Evolutionary conservation across 1,140 invertebrate genomes (phyloP).

Genomic region (Ips nitidus): DNA sequence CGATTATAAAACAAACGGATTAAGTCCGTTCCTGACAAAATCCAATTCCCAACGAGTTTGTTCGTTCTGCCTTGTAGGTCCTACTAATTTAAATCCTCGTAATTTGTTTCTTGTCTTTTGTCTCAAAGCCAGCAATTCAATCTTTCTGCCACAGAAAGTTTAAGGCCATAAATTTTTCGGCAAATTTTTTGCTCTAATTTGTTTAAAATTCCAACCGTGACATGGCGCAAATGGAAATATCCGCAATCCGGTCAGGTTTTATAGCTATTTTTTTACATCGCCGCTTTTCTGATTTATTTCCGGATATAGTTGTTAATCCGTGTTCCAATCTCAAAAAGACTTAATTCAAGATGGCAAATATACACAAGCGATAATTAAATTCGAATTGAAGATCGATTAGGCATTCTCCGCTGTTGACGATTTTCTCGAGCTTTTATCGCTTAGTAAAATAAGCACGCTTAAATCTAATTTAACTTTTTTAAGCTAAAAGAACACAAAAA

Average conservation of each 20-base stretch:
- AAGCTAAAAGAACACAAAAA: neutral
- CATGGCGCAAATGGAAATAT: constrained; percentile 16
- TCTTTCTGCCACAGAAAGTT: constrained; percentile 30
- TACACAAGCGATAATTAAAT: too few species aligned
- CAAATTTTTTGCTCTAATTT: constrained; percentile 27
- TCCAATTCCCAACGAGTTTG: constrained; percentile 20
- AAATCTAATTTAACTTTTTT: too few species aligned
- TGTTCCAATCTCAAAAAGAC: neutral
- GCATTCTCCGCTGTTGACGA: too few species aligned
- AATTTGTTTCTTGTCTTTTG: constrained; percentile 37
- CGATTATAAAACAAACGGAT: constrained; percentile 13
- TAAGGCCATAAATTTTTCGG: constrained; percentile 30
- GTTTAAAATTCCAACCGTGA: constrained; percentile 28
- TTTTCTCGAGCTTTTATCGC: too few species aligned
- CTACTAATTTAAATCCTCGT: constrained; percentile 34
- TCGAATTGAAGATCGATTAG: too few species aligned
- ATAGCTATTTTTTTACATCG: constrained; percentile 5
- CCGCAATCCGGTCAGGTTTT: constrained; percentile 11
- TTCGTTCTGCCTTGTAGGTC: constrained; percentile 25
- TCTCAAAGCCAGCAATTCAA: constrained; percentile 32
- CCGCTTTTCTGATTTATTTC: neutral
- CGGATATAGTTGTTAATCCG: neutral
- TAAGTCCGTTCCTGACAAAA: constrained; percentile 13
- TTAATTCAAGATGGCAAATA: too few species aligned
- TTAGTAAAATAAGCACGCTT: too few species aligned